Conservation (phyloP, 1,140 invertebrate genomes). For the Atta texana region DNA sequence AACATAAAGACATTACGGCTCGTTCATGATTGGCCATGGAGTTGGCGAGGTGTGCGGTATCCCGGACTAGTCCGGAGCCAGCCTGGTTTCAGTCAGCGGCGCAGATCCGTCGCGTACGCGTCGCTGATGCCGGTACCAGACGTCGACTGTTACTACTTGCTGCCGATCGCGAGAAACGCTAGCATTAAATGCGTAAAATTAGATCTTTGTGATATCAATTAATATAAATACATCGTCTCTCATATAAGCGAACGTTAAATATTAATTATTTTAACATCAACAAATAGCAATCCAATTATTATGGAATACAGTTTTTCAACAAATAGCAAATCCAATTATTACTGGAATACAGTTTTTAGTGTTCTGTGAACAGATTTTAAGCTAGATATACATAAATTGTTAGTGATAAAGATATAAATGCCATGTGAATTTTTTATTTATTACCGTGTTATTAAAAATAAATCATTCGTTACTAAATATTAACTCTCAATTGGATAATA, state of each 20-base stretch:
- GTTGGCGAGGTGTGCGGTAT: constrained; percentile 52
- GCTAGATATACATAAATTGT: background rate
- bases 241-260: background rate
- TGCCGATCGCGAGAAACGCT: background rate
- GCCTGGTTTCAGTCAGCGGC: constrained; percentile 63
- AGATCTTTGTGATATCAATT: constrained; percentile 3
- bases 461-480: background rate
- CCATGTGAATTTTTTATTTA: constrained; percentile 8
- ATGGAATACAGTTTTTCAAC: constrained; percentile 5
- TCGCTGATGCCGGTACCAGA: constrained; percentile 20
- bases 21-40: constrained; percentile 47
- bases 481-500: background rate
- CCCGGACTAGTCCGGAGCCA: constrained; percentile 50
- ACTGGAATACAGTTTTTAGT: background rate
- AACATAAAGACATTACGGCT: constrained; percentile 44
- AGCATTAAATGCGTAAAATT: background rate
- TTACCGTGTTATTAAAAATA: constrained; percentile 21
- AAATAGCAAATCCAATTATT: no score
- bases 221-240: background rate
- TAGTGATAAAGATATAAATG: constrained; percentile 23
- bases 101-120: constrained; percentile 62
- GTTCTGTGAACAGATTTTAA: background rate
- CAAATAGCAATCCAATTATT: background rate
- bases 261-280: background rate
- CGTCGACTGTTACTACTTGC: constrained; percentile 36